Base-by-base conservation (phyloP, 1,140 invertebrate species). In the Drosophila lowei region DNA sequence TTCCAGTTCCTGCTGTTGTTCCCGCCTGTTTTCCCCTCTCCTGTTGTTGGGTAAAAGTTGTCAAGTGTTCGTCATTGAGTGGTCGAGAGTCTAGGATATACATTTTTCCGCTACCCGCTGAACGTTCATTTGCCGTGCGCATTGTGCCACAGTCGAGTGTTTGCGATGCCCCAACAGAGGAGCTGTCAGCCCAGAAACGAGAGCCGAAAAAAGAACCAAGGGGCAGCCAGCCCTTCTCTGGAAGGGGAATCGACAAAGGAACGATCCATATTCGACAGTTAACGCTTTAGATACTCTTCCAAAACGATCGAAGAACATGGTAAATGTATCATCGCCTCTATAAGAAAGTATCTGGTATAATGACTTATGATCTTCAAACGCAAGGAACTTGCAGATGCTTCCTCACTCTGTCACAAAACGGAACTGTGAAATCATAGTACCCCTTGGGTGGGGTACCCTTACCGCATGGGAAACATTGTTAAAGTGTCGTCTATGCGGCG, bases 81-180 rank as follows among this genome's bases (percentile, higher is more conserved):
- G 25, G 34, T 15, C 41, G 43, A 46, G 49, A 73, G 77, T 65
- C 49, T 34, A 15, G 50, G 15, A 48, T 79, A 46, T 78, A 58
- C 30, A 15, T 50, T 48, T 58, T 48, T 11, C 44, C 15, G 44
- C 44, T 57, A 18, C 9, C 44, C 28, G 47, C 49, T 72, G 68
- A 50, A 62, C 71, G 76, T 75, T 75, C 73, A 80, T 72, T 84
- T 85, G 59, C 58, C 61, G 74, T 38, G 72, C 67, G 60, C 81
- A 86, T 86, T 86, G 80, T 84, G 63, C 48, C 11, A 68, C 68
- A 71, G 56, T 86, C 67, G 86, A 85, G 80, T 85, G 80, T 81
- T 86, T 86, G 77, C 73, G 64, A 52, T 62, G 48, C 41, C 68
- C 50, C 68, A 85, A 85, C 80, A 85, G 86, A 85, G 34, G 8